phyloP scores from a whole-genome alignment of 2,113 vertebrate genomes.

The Nyctibius bracteatus region DNA sequence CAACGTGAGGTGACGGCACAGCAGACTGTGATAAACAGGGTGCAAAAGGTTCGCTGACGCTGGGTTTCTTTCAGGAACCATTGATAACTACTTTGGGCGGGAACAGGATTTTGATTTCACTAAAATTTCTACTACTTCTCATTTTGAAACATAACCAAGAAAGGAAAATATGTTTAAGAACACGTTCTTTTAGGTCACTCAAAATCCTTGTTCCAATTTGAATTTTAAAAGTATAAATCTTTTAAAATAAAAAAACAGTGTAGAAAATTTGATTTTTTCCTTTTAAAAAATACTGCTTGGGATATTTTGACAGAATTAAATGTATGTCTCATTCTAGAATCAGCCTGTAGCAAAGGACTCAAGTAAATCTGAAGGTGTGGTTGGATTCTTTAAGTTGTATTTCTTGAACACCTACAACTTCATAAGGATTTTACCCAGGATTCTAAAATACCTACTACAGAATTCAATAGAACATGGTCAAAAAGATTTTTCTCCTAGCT shows the following conservation, averaged over 20 bases:
- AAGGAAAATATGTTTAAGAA: background rate
- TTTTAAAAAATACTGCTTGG: background rate
- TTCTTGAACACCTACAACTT: background rate
- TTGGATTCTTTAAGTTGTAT: background rate
- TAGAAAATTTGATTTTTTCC: background rate
- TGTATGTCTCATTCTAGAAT: background rate
- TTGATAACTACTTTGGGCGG: background rate
- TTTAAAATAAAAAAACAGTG: background rate
- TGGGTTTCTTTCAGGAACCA: background rate
- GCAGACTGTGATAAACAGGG: background rate
- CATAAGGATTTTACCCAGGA: background rate
- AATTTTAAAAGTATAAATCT: background rate
- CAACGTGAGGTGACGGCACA: background rate
- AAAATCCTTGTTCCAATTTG: background rate
- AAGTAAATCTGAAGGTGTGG: background rate
- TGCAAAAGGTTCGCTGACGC: background rate
- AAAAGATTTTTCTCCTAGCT: background rate
- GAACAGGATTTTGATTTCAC: background rate
- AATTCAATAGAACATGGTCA: background rate
- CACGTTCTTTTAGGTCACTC: background rate
- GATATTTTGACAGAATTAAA: background rate
- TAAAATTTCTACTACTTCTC: background rate
- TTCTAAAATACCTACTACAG: background rate
- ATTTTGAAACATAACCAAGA: background rate
- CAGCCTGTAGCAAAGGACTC: background rate